Base-by-base conservation (phyloP, 1,140 invertebrate species). In the Panonychus citri region DNA sequence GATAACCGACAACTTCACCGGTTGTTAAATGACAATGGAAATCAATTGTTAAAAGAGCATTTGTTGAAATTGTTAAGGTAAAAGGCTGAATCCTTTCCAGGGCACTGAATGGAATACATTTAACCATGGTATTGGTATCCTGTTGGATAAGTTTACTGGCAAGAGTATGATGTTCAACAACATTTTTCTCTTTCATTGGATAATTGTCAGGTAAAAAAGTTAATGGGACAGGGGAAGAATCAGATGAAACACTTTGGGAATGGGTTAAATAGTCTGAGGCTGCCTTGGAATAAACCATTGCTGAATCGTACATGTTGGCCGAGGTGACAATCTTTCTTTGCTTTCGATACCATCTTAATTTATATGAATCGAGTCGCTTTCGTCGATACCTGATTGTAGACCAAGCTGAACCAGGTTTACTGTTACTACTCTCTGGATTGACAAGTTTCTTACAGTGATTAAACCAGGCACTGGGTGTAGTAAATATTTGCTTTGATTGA, bases 11-110 rank as follows among this genome's bases (percentile, higher is more conserved):
- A 27, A 94, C 82, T 76, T 95, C 88, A 61, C 81, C 82, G 61
- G 81, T 82, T 19, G 83, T 87, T 58, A 94, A 72, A 70, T 94
- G 89, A 67, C 85, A 86, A 66, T 96, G 90, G 60, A 93, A 82
- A 71, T 95, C 88, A 62, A 93, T 81, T 5, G 94, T 71, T 39
- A 93, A 71, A 55, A 85, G 77, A 17, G 85, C 83, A 66, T 87
- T 90, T 3, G 85, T 84, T 53, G 82, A 81, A 55, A 91, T 77
- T n/a, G 84, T 82, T 1, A 93, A 78, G 26, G 83, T 71, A 68
- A 93, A 93, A 43, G 88, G 88, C 68, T 93, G 88, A 53, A 90
- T 80, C 72, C 89, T 87, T 1, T 83, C 83, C 59, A 87, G 70
- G 46, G 79, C 80, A 54, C 80, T 81, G 67, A 91, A 94, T 54